A percentile compares a stretch with the other conserved stretches of the same genome.
phyloP scores from a whole-genome alignment of 1,140 invertebrate genomes.

The Psix sp. region DNA sequence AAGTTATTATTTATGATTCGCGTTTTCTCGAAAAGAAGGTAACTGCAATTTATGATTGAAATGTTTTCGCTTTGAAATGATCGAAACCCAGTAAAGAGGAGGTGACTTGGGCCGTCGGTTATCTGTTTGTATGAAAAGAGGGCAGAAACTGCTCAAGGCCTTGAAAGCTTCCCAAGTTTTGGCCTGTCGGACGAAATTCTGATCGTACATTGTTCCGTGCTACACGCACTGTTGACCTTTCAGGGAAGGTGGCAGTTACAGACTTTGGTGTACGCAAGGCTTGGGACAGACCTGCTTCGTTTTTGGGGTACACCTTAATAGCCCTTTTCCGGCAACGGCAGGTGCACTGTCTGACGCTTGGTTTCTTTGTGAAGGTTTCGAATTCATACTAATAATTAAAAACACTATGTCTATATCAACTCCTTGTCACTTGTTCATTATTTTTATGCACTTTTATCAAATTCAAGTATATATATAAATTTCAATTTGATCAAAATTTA shows the following conservation, averaged over 20 bases:
- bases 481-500: not conserved
- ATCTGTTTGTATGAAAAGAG: too few relatives aligned
- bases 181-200: not conserved
- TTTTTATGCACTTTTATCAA: too few relatives aligned
- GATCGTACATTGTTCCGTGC: conserved; percentile 1
- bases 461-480: not conserved
- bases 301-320: conserved; percentile 59
- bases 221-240: conserved; percentile 13
- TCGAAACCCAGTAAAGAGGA: too few relatives aligned
- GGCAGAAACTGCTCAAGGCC: too few relatives aligned
- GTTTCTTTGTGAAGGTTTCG: conserved; percentile 20
- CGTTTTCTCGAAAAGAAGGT: not conserved
- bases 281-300: conserved; percentile 31
- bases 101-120: too few relatives aligned
- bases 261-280: conserved; percentile 15
- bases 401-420: not conserved
- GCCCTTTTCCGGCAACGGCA: conserved; percentile 56
- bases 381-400: conserved; percentile 37
- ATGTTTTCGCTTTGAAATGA: too few relatives aligned
- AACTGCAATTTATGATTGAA: too few relatives aligned
- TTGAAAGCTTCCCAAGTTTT: too few relatives aligned
- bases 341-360: conserved; percentile 34
- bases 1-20: not conserved
- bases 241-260: conserved; percentile 33
- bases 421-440: too few relatives aligned